Conservation (phyloP, 2,113 vertebrate species). For the Lophochroa leadbeateri region DNA sequence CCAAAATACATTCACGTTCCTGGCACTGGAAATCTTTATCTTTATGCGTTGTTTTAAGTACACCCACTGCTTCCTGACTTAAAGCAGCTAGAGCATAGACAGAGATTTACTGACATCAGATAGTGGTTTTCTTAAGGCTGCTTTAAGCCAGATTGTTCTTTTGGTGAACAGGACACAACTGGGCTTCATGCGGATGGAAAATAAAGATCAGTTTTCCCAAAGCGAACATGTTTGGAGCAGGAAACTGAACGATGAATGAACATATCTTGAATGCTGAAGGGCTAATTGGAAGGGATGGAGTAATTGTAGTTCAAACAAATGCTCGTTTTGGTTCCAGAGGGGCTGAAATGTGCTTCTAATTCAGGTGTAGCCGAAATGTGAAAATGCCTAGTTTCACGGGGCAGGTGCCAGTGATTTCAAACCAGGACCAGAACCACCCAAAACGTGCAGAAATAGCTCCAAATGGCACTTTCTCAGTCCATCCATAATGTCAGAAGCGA, state of each 20-base stretch:
- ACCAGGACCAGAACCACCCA: neutral
- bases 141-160: constrained; percentile 2
- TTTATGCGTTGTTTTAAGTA: constrained; percentile 46
- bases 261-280: neutral
- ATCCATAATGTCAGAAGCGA: rapidly evolving
- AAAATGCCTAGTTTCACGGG: neutral
- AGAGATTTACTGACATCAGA: constrained; percentile 57
- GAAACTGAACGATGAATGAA: constrained; percentile 9
- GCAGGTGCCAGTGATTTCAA: neutral
- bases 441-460: neutral
- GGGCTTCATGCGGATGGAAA: neutral
- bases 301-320: neutral
- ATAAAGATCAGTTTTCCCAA: neutral
- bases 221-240: neutral
- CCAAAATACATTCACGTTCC: constrained; percentile 41
- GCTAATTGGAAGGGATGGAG: neutral
- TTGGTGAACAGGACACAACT: constrained; percentile 21
- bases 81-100: constrained; percentile 18
- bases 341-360: neutral
- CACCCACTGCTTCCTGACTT: constrained; percentile 66
- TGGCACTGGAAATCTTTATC: constrained; percentile 57
- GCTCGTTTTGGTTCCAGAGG: neutral
- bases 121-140: constrained; percentile 44
- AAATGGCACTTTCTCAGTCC: neutral
- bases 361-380: neutral